phyloP scores from a whole-genome alignment of 2,113 vertebrate species.

The Arothron firmamentum region DNA sequence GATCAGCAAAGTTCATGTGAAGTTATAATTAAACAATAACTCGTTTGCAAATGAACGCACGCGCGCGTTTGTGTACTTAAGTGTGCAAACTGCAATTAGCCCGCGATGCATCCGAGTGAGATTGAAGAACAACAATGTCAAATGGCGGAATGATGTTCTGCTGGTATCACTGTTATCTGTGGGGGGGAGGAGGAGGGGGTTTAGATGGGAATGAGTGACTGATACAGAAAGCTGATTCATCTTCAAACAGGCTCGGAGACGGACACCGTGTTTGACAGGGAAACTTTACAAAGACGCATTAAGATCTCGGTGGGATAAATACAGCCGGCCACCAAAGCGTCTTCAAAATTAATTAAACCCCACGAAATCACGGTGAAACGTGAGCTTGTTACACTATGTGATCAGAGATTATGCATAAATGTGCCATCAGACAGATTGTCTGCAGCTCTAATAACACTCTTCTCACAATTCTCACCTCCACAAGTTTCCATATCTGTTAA shows the following conservation, averaged over 20 bases:
- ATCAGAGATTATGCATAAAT: conserved; percentile 8
- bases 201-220: conserved; percentile 31
- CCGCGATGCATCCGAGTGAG: conserved; percentile 65
- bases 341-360: conserved; percentile 21
- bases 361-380: conserved; percentile 28
- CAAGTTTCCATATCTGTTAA: conserved; percentile 12
- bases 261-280: conserved; percentile 44
- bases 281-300: conserved; percentile 21
- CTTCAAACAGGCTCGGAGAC: conserved; percentile 18
- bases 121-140: conserved; percentile 72
- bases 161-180: conserved; percentile 46
- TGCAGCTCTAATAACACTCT: conserved; percentile 5
- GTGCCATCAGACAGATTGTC: conserved; percentile 1
- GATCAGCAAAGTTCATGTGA: conserved; percentile 73
- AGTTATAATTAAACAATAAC: conserved; percentile 79
- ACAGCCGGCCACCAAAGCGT: conserved; percentile 25
- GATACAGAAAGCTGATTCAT: conserved; percentile 39
- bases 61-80: conserved; percentile 70
- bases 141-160: conserved; percentile 58
- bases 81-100: conserved; percentile 73
- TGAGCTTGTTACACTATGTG: conserved; percentile 7
- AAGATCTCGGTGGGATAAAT: conserved; percentile 15
- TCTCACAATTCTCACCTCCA: conserved; percentile 1
- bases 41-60: conserved; percentile 75
- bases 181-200: neutral